A percentile compares a stretch with the other conserved stretches of the same genome.
Evolutionary conservation across 2,113 vertebrate species (phyloP).

Genomic region (Sciurus niger): DNA sequence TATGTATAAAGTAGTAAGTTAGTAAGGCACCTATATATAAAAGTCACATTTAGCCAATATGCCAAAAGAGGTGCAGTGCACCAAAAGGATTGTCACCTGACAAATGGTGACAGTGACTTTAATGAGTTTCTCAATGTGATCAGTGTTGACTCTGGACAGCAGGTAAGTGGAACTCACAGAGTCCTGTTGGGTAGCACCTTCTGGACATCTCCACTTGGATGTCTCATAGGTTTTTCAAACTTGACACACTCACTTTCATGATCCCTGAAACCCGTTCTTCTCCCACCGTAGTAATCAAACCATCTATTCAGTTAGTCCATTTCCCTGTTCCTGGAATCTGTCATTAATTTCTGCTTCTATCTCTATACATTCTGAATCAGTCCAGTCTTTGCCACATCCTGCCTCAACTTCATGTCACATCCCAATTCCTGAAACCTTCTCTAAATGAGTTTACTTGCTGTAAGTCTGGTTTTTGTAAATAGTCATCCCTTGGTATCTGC

Average conservation of each 20-base stretch:
- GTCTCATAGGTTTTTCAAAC: not conserved
- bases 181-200: fast-evolving
- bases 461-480: not conserved
- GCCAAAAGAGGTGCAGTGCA: not conserved
- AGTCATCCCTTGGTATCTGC: not conserved
- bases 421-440: not conserved
- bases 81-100: not conserved
- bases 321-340: not conserved
- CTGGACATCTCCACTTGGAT: not conserved
- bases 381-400: not conserved
- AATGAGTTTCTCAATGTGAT: not conserved
- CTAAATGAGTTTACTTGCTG: fast-evolving
- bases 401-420: not conserved
- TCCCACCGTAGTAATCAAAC: not conserved
- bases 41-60: not conserved
- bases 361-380: not conserved
- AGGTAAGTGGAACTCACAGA: not conserved
- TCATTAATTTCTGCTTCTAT: not conserved
- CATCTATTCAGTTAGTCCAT: not conserved
- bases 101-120: not conserved
- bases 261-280: not conserved
- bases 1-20: no score
- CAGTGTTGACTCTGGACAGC: not conserved
- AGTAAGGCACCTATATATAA: not conserved
- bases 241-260: not conserved